phyloP scores from a whole-genome alignment of 2,797 vertebrate genomes.

The Anolis apletophallus region DNA sequence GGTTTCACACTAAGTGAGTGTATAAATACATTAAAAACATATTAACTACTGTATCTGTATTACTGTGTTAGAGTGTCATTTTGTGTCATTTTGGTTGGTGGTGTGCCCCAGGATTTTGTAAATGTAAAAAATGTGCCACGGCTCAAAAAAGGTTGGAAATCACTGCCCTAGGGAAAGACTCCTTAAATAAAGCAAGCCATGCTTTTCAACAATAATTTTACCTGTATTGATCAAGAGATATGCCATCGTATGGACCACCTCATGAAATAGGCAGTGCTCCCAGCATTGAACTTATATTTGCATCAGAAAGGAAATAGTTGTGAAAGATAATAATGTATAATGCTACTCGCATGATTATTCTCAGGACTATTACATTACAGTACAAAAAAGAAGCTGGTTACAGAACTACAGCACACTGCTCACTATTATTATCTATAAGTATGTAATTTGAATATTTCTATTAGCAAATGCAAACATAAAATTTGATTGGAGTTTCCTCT shows the following conservation, averaged over 20 bases:
- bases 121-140: too few relatives aligned
- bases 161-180: too few relatives aligned
- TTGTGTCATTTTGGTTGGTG: too few relatives aligned
- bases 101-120: too few relatives aligned
- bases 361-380: not conserved
- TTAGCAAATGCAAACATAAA: not conserved
- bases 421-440: not conserved
- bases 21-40: too few relatives aligned
- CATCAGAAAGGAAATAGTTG: not conserved
- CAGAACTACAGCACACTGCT: not conserved
- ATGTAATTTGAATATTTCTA: constrained; percentile 17
- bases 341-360: not conserved
- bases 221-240: not conserved
- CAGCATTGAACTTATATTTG: not conserved
- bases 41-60: too few relatives aligned
- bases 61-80: too few relatives aligned
- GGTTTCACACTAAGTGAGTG: too few relatives aligned
- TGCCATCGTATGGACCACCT: not conserved
- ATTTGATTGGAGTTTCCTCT: constrained; percentile 5
- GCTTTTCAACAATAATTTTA: not conserved
- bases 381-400: not conserved
- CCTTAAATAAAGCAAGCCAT: not conserved
- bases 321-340: not conserved
- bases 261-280: not conserved
- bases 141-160: too few relatives aligned